Percentiles rank a stretch among this genome's conserved stretches.
Evolutionary conservation across 2,113 vertebrate species (phyloP).

Genomic region (Melanostigma gelatinosum): DNA sequence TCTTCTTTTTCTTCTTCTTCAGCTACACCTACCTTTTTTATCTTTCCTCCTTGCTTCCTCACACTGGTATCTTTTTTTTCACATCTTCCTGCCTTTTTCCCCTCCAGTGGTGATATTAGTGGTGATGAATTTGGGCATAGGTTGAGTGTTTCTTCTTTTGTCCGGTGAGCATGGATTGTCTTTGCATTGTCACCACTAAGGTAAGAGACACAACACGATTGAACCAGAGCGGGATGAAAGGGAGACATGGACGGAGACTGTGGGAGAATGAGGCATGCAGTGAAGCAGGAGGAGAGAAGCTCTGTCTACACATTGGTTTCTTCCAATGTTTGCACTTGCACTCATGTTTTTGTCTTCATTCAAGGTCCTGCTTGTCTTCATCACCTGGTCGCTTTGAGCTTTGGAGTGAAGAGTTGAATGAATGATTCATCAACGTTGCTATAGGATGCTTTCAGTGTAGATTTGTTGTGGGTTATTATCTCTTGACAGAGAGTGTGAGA

Average conservation of each 20-base stretch:
- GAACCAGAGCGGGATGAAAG: conserved; percentile 16
- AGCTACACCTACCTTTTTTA: conserved; percentile 39
- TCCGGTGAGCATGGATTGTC: conserved; percentile 91
- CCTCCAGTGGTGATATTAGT: conserved; percentile 71
- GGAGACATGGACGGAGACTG: conserved; percentile 18
- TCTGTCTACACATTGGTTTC: conserved; percentile 21
- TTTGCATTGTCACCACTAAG: conserved; percentile 99
- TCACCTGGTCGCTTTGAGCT: neutral
- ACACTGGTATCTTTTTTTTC: conserved; percentile 58
- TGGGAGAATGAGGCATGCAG: conserved; percentile 41
- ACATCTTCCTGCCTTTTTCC: conserved; percentile 30
- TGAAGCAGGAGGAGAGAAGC: conserved; percentile 42
- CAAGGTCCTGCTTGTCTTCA: neutral
- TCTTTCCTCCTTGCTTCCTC: conserved; percentile 68
- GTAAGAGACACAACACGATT: conserved; percentile 81
- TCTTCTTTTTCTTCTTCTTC: conserved; percentile 31
- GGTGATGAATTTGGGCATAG: conserved; percentile 85
- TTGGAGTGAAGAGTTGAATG: neutral
- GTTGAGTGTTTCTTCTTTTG: conserved; percentile 81
- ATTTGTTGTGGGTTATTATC: neutral
- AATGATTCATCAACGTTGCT: neutral
- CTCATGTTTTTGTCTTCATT: conserved; percentile 13
- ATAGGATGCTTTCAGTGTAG: neutral
- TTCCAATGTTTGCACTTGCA: conserved; percentile 33
- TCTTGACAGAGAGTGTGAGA: neutral